Evolutionary conservation across 2,888 invertebrate species (phyloP).

Genomic region (Rugalucina vietnamica): DNA sequence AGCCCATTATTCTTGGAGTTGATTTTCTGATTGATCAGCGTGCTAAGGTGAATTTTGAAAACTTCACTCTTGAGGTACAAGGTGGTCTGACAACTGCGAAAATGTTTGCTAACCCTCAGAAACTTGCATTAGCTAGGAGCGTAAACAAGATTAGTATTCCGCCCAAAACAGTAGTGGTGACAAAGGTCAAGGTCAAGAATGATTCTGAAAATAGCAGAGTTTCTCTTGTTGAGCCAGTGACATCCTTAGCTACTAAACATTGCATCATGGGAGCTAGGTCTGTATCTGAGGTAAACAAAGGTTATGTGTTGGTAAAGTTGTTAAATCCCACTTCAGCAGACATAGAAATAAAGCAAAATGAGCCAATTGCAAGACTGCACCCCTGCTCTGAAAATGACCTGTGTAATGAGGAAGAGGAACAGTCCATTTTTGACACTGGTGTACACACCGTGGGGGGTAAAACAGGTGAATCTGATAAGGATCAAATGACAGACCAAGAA

Average conservation of each 20-base stretch:
- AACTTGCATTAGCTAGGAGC: constrained; percentile 28
- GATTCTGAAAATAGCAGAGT: not conserved
- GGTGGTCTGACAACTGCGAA: constrained; percentile 19
- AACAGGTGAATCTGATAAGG: not conserved
- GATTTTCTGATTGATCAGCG: constrained; percentile 52
- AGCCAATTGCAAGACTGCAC: constrained; percentile 38
- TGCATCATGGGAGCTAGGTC: constrained; percentile 38
- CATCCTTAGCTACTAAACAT: constrained; percentile 32
- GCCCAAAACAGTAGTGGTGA: constrained; percentile 19
- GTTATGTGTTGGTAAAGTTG: constrained; percentile 17
- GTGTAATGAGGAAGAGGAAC: not conserved
- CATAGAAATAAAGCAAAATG: constrained; percentile 34
- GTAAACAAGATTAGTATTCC: constrained; percentile 43
- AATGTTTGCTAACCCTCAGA: constrained; percentile 33
- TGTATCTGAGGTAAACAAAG: constrained; percentile 18
- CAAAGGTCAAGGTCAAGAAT: constrained; percentile 25
- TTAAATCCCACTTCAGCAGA: constrained; percentile 45
- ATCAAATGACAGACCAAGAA: not conserved
- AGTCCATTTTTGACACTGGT: not conserved
- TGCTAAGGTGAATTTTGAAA: constrained; percentile 39
- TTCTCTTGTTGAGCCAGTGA: constrained; percentile 37
- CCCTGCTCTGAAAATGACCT: constrained; percentile 11
- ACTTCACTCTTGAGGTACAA: constrained; percentile 33
- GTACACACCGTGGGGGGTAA: not conserved
- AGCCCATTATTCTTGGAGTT: constrained; percentile 33